Base-by-base conservation (phyloP, 2,797 vertebrate species). In the Sparus aurata region DNA sequence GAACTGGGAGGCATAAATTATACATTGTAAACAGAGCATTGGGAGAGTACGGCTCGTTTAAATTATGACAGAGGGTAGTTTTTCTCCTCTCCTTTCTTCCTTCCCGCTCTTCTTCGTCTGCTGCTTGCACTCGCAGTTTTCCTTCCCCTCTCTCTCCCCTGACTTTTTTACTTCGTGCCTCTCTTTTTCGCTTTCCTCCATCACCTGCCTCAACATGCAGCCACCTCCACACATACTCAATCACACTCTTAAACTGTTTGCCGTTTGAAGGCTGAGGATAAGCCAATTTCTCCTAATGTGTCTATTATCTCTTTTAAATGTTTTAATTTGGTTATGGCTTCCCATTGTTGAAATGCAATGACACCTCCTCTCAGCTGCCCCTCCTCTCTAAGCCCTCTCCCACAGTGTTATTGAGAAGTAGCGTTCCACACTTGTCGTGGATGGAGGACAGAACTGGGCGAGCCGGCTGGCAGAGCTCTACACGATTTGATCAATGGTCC, bases 1-100 rank as follows among this genome's bases (percentile, higher is more conserved):
- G 95, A 97, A 96, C 95, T 94, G 89, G 89, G 89, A 95, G 94
- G 93, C 94, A 97, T 98, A 97, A 97, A 97, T 98, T 97, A 96
- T 97, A 95, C 94, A 96, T 96, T 95, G 96, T 97, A 96, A 98
- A 97, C 95, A 97, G 94, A 95, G 93, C 94, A 87, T 94, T 92
- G 90, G 94, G 95, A 95, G 95, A 96, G 94, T 74, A 83, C 92
- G 87, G 93, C 94, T 96, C 95, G 91, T 96, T 97, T 96, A 96
- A 96, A 97, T 97, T 94, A 96, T 96, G 94, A 93, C 94, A 94
- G 91, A 90, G 94, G 95, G 90, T 95, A 85, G 84, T 95, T 95
- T 95, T 93, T 95, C 85, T 93, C 73, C 82, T 80, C 65, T 82
- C 45, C 84, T 89, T 79, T 87, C 68, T 88, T 85, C 77, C 94